Percentiles rank a stretch among this genome's conserved stretches.
Evolutionary conservation across 2,797 vertebrate genomes (phyloP).

Genomic region (Myotis planiceps): DNA sequence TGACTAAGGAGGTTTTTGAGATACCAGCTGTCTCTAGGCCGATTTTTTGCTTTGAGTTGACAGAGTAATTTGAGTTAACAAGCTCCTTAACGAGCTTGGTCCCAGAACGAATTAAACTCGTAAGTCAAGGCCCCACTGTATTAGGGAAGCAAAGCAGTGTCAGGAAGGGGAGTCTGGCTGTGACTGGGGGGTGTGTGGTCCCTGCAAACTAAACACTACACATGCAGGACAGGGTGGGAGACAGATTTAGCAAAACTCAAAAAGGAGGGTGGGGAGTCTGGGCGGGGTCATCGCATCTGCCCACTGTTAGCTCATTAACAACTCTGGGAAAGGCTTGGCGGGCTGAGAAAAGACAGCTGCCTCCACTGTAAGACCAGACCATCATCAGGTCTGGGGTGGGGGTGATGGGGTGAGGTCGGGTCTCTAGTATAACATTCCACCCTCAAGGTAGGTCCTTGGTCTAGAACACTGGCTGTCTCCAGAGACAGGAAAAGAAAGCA

Average conservation of each 20-base stretch:
- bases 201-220: background rate
- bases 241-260: background rate
- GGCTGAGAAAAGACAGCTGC: background rate
- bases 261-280: background rate
- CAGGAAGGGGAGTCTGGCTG: background rate
- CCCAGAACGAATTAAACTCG: too few species aligned
- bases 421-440: background rate
- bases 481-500: background rate
- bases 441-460: background rate
- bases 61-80: too few species aligned
- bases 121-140: background rate
- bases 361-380: background rate
- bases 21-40: too few species aligned
- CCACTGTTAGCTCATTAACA: background rate
- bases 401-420: background rate
- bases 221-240: accelerated
- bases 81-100: too few species aligned
- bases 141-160: background rate
- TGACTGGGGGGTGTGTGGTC: background rate
- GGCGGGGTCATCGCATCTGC: background rate
- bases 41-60: too few species aligned
- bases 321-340: background rate
- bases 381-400: background rate
- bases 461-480: background rate
- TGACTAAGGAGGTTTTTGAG: too few species aligned